phyloP scores from a whole-genome alignment of 2,113 vertebrate species.

The Fulmarus glacialis region DNA sequence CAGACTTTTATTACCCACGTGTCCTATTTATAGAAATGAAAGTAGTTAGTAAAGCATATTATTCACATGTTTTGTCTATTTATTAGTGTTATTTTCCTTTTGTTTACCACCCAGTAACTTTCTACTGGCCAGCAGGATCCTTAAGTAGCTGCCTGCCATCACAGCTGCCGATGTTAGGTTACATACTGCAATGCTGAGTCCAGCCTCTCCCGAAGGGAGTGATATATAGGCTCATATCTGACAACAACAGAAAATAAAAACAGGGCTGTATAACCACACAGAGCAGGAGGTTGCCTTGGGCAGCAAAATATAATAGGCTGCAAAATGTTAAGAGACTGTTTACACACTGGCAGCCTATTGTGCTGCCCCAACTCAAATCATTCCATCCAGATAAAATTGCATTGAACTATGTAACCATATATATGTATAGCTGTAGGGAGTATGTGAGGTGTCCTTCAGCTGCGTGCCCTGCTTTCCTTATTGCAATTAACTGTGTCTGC shows the following conservation, averaged over 20 bases:
- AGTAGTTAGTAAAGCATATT: background rate
- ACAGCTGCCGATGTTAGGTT: background rate
- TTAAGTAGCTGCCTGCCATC: background rate
- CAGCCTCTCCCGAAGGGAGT: background rate
- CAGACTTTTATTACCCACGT: background rate
- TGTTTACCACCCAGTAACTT: background rate
- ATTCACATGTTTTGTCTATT: background rate
- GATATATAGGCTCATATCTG: slow-evolving; percentile 63
- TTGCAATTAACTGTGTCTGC: background rate
- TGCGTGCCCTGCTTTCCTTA: background rate
- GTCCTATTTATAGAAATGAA: background rate
- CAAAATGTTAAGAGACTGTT: slow-evolving; percentile 70
- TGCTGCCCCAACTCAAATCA: background rate
- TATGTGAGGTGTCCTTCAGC: background rate
- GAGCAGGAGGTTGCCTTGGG: slow-evolving; percentile 59
- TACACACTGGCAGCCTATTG: slow-evolving; percentile 36
- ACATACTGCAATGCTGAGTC: background rate
- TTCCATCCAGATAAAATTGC: background rate
- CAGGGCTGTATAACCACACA: slow-evolving; percentile 44
- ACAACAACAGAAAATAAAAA: slow-evolving; percentile 59
- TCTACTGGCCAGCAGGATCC: background rate
- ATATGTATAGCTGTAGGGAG: background rate
- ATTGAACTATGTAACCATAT: background rate
- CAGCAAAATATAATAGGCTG: slow-evolving; percentile 64
- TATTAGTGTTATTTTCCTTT: background rate